These are phyloP conservation scores for Tiliqua scincoides DNA, from an alignment of 2,113 vertebrate species.

Conservation along the genomic window DNA sequence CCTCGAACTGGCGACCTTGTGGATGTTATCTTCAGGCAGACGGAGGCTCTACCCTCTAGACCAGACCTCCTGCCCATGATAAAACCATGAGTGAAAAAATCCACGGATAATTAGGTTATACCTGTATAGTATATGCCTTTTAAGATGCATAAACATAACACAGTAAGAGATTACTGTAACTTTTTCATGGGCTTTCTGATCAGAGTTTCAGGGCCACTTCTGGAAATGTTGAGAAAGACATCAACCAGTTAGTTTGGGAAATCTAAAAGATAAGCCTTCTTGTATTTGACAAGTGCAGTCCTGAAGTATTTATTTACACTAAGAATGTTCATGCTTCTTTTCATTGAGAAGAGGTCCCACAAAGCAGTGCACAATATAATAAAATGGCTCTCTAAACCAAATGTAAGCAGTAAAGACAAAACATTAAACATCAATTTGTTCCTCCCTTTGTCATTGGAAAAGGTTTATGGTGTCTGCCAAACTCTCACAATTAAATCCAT, in stretches of 20 bases:
- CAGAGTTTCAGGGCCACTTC: not conserved
- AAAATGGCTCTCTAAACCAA: no score
- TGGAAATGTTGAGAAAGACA: not conserved
- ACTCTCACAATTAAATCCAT: not conserved
- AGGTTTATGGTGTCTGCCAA: not conserved
- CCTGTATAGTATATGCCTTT: slow-evolving; percentile 42
- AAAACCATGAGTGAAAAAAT: no score
- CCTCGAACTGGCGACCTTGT: no score
- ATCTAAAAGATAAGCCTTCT: not conserved
- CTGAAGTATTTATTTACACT: not conserved
- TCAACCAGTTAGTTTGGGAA: not conserved
- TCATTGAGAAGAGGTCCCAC: not conserved
- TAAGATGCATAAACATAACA: slow-evolving; percentile 26
- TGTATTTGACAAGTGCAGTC: not conserved
- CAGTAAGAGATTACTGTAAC: slow-evolving; percentile 5
- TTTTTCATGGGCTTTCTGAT: slow-evolving; percentile 28
- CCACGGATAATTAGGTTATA: no score
- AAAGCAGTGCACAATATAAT: no score
- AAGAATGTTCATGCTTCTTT: not conserved
- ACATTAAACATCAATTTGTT: not conserved
- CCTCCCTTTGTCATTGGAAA: not conserved
- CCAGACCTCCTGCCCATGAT: no score
- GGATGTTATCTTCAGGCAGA: no score
- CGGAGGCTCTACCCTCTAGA: no score
- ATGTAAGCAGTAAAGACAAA: no score